These are phyloP conservation scores for Tethya wilhelma DNA, from an alignment of 37 sponge, comb jelly and placozoan species.

Conservation along the genomic window DNA sequence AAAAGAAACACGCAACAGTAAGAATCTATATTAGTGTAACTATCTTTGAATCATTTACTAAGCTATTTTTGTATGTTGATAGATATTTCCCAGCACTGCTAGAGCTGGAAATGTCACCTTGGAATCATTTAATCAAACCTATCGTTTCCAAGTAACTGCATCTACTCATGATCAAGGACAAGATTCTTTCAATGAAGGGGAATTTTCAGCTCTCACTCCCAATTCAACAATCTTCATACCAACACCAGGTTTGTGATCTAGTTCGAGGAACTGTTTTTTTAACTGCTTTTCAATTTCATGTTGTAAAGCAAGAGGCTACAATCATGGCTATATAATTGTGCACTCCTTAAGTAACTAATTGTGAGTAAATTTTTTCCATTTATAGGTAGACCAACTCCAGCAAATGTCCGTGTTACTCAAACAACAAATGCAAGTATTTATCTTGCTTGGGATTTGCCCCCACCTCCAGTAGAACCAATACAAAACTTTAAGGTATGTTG, in stretches of 20 bases:
- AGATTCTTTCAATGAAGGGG: slow-evolving; percentile 8
- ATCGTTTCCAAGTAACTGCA: slow-evolving; percentile 30
- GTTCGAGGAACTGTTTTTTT: not conserved
- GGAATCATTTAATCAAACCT: not conserved
- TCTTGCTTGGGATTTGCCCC: slow-evolving; percentile 7
- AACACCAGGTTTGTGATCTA: slow-evolving; percentile 5
- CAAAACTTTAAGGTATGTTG: slow-evolving; percentile 1
- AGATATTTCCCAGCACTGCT: not conserved
- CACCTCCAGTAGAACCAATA: slow-evolving; percentile 5
- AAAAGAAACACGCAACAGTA: too few relatives aligned
- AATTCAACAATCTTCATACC: slow-evolving; percentile 22
- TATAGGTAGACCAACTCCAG: slow-evolving; percentile 13
- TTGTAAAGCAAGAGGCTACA: too few relatives aligned
- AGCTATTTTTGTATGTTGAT: not conserved
- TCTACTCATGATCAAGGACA: not conserved
- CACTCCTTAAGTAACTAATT: not conserved
- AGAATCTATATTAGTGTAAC: too few relatives aligned
- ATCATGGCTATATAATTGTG: too few relatives aligned
- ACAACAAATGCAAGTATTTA: slow-evolving; percentile 6
- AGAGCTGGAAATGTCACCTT: not conserved
- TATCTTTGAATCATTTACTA: too few relatives aligned
- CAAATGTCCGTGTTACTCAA: not conserved
- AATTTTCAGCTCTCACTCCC: slow-evolving; percentile 4
- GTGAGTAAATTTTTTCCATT: not conserved
- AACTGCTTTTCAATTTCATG: not conserved